A percentile compares a stretch with the other conserved stretches of the same genome.
Evolutionary conservation across 2,113 vertebrate genomes (phyloP).

Genomic region (Eulemur rufifrons): DNA sequence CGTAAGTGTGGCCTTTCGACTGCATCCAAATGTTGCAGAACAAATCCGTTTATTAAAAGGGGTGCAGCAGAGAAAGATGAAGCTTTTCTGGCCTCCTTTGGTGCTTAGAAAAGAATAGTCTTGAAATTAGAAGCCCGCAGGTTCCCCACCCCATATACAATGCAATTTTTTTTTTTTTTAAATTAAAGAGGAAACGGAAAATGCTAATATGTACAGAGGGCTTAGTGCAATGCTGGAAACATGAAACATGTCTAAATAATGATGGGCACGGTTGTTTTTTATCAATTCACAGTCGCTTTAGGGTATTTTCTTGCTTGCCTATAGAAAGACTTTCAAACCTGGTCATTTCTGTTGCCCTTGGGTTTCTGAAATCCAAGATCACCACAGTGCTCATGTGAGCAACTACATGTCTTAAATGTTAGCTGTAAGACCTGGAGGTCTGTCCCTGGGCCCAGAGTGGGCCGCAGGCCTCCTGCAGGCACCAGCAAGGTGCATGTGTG

Average conservation of each 20-base stretch:
- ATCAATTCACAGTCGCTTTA: neutral
- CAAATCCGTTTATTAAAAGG: no score
- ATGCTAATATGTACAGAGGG: rapidly evolving
- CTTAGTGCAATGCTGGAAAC: neutral
- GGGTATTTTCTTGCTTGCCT: neutral
- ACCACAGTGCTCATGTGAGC: neutral
- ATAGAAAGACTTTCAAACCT: neutral
- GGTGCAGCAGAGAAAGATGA: no score
- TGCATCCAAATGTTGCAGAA: no score
- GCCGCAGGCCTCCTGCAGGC: neutral
- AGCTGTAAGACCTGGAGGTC: neutral
- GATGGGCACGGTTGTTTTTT: rapidly evolving
- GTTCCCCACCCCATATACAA: neutral
- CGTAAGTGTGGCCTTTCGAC: no score
- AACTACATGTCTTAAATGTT: neutral
- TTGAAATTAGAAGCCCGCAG: no score
- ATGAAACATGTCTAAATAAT: rapidly evolving
- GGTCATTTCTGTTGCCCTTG: neutral
- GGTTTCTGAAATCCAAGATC: neutral
- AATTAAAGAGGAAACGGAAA: neutral
- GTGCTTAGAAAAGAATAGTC: no score
- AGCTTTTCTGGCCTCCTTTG: no score
- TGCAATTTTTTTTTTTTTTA: neutral
- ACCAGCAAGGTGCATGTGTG: rapidly evolving
- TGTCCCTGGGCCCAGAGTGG: neutral